phyloP scores from a whole-genome alignment of 2,113 vertebrate genomes.

The Andinoacara biseriatus region DNA sequence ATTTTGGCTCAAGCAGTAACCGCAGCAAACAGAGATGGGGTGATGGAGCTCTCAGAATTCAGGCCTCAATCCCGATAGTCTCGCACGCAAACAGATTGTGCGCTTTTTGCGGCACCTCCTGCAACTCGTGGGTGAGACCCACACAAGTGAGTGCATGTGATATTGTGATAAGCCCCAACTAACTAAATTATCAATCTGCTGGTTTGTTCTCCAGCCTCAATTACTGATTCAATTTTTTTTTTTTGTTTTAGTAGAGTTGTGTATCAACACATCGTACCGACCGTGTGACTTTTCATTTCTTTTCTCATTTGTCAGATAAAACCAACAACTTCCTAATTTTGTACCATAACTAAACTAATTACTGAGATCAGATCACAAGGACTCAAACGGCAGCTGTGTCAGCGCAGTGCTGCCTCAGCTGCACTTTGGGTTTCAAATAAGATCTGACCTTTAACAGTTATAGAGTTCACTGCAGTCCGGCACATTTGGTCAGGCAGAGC shows the following conservation, averaged over 20 bases:
- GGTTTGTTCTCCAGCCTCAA: too few species aligned
- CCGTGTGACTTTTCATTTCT: not conserved
- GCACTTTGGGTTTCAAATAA: conserved; percentile 33
- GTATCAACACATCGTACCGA: not conserved
- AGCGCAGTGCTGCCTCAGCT: not conserved
- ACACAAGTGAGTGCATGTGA: too few species aligned
- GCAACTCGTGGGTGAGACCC: too few species aligned
- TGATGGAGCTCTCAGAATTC: too few species aligned
- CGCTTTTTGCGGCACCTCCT: too few species aligned
- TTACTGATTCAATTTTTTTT: not conserved
- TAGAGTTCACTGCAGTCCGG: not conserved
- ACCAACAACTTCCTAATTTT: not conserved
- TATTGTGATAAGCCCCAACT: too few species aligned
- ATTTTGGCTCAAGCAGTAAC: too few species aligned
- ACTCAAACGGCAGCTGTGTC: not conserved
- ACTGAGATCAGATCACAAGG: conserved; percentile 1
- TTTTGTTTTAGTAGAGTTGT: not conserved
- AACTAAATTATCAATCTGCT: too few species aligned
- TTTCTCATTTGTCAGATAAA: not conserved
- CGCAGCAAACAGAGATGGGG: too few species aligned
- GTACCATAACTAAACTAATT: not conserved
- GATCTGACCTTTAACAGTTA: conserved; percentile 46
- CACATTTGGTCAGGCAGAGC: conserved; percentile 31
- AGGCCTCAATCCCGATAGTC: too few species aligned
- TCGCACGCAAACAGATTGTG: too few species aligned